phyloP scores from a whole-genome alignment of 2,113 vertebrate species.

The Terrapene triunguis region DNA sequence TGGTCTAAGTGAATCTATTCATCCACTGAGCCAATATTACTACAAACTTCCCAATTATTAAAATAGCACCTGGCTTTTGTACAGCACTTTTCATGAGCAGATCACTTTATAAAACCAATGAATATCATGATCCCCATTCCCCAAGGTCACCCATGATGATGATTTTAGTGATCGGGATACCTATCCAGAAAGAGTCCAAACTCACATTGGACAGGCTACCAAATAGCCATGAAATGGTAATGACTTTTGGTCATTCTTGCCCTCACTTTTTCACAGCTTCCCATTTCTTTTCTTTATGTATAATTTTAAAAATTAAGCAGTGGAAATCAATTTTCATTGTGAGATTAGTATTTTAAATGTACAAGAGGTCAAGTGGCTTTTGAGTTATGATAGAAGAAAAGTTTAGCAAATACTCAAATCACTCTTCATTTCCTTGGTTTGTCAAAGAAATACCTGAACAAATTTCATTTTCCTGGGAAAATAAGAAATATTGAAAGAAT shows the following conservation, averaged over 20 bases:
- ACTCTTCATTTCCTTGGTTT: not conserved
- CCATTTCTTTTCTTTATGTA: not conserved
- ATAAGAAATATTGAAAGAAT: not conserved
- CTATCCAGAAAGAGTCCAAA: rapidly evolving
- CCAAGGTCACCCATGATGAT: not conserved
- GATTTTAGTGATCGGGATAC: not conserved
- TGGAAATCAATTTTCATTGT: not conserved
- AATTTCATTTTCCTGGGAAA: not conserved
- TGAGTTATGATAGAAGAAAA: not conserved
- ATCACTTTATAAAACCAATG: not conserved
- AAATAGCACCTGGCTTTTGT: not conserved
- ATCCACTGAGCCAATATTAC: not conserved
- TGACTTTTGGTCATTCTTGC: not conserved
- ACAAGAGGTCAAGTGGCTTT: not conserved
- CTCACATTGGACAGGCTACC: rapidly evolving
- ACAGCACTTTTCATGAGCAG: not conserved
- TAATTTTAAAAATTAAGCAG: not conserved
- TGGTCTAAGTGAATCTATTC: not conserved
- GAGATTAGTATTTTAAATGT: not conserved
- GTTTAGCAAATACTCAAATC: not conserved
- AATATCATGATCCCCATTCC: not conserved
- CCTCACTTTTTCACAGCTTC: not conserved
- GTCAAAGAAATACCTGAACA: not conserved
- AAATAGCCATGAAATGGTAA: not conserved
- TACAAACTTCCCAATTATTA: not conserved